A percentile compares a stretch with the other conserved stretches of the same genome.
phyloP scores from a whole-genome alignment of 2,888 invertebrate species.

The Crioceris asparagi region DNA sequence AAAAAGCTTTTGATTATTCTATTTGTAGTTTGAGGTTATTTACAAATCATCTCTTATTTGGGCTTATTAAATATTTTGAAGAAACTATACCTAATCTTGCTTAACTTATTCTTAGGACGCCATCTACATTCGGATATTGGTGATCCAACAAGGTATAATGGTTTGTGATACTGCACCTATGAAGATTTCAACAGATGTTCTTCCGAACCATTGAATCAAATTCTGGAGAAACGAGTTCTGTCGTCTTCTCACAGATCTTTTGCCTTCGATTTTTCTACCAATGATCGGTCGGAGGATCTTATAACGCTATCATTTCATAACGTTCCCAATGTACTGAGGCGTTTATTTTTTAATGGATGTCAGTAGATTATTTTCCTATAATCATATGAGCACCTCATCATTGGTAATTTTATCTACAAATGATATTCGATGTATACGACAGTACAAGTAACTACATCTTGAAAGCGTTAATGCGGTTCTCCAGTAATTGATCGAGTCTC shows the following conservation, averaged over 20 bases:
- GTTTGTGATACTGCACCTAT: not conserved
- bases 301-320: not conserved
- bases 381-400: not conserved
- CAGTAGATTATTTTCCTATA: not conserved
- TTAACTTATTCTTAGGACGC: not conserved
- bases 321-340: not conserved
- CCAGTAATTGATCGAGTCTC: no score
- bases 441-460: no score
- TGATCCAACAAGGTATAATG: conserved; percentile 1
- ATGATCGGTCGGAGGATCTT: not conserved
- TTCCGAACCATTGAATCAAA: not conserved
- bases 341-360: not conserved
- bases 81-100: no score
- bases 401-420: not conserved
- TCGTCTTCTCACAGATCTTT: conserved; percentile 1
- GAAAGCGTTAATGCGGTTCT: no score
- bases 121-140: not conserved
- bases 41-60: no score
- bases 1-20: no score
- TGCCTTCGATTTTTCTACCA: conserved; percentile 1
- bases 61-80: no score
- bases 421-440: not conserved
- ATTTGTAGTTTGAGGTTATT: no score
- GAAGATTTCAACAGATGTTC: not conserved
- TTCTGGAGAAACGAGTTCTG: not conserved